Evolutionary conservation across 1,140 invertebrate genomes (phyloP).

Genomic region (Planococcus citri): DNA sequence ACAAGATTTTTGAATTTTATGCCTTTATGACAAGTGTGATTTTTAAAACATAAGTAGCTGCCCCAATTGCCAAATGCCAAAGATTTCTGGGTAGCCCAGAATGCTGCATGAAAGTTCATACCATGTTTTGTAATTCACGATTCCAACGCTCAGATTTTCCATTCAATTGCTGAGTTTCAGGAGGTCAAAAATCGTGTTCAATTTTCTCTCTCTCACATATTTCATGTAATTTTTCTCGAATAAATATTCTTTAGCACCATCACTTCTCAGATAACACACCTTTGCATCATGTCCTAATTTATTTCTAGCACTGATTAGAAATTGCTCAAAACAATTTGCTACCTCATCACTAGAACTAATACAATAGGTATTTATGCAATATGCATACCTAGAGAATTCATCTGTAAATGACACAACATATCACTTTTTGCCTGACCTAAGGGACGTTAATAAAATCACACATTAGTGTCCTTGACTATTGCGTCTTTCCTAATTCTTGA

Average conservation of each 20-base stretch:
- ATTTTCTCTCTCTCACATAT: background rate
- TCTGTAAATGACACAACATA: background rate
- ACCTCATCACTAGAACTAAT: background rate
- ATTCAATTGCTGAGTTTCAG: too few relatives aligned
- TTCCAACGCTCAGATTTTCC: background rate
- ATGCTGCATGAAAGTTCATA: background rate
- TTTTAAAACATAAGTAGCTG: background rate
- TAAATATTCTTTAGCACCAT: background rate
- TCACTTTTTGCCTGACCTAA: background rate
- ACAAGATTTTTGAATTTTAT: background rate
- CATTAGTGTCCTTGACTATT: too few relatives aligned
- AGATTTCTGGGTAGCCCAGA: background rate
- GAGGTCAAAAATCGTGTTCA: background rate
- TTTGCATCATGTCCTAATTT: background rate
- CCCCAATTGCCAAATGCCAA: background rate
- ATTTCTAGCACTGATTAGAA: background rate
- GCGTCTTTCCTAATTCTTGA: too few relatives aligned
- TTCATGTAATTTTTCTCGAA: background rate
- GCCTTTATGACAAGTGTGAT: background rate
- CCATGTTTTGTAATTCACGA: background rate
- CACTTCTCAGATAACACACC: background rate
- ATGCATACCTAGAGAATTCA: background rate
- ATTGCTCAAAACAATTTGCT: background rate
- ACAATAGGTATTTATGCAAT: background rate
- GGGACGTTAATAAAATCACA: too few relatives aligned